These are phyloP conservation scores for Phenganax subtilis DNA, from an alignment of 92 coral and sea anemone genomes.

Conservation along the genomic window DNA sequence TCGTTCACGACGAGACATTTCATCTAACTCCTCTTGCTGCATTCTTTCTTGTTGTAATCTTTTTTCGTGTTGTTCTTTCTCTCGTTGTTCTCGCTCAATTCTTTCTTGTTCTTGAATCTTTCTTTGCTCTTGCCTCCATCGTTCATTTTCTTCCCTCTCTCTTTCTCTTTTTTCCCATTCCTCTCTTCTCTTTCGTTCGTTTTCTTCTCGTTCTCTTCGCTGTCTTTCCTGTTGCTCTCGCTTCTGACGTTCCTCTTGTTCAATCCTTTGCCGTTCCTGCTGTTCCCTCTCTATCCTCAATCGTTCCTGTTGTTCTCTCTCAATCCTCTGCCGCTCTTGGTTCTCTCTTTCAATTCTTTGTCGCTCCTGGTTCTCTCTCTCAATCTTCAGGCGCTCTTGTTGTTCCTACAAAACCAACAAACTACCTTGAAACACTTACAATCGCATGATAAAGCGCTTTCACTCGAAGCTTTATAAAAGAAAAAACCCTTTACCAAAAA, in stretches of 20 bases:
- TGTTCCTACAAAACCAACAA: slow-evolving; percentile 27
- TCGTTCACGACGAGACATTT: slow-evolving; percentile 38
- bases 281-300: slow-evolving; percentile 43
- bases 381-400: slow-evolving; percentile 43
- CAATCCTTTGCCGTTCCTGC: slow-evolving; percentile 39
- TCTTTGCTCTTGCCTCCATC: slow-evolving; percentile 56
- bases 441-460: too few species aligned
- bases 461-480: too few species aligned
- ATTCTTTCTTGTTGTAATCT: slow-evolving; percentile 42
- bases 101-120: slow-evolving; percentile 50
- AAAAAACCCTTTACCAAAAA: too few species aligned
- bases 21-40: slow-evolving; percentile 43
- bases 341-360: slow-evolving; percentile 42
- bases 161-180: slow-evolving; percentile 59
- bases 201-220: slow-evolving; percentile 43
- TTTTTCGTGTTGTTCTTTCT: slow-evolving; percentile 52
- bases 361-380: slow-evolving; percentile 49
- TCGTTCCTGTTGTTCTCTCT: slow-evolving; percentile 51
- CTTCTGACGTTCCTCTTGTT: slow-evolving; percentile 47
- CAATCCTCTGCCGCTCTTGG: slow-evolving; percentile 52
- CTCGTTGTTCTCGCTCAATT: slow-evolving; percentile 46
- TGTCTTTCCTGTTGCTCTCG: slow-evolving; percentile 54
- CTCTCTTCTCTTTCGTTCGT: slow-evolving; percentile 54
- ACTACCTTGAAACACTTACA: too few species aligned
- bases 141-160: slow-evolving; percentile 54